Percentiles rank a stretch among this genome's conserved stretches.
These are phyloP conservation scores for Gallinago media DNA, from an alignment of 2,113 vertebrate species.

Conservation along the genomic window DNA sequence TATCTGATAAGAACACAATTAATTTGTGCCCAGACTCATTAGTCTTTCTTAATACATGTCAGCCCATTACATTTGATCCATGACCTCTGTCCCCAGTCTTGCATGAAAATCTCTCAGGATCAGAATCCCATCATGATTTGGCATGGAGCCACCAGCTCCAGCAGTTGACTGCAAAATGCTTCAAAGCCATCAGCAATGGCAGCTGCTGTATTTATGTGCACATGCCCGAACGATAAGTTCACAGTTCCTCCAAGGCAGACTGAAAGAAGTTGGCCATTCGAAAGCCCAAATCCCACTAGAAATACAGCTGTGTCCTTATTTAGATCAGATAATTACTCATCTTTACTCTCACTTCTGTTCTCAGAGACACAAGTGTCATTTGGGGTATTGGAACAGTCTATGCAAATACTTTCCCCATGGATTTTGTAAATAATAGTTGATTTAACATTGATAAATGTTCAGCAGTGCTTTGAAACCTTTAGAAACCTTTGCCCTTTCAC, in stretches of 20 bases:
- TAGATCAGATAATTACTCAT: constrained; percentile 19
- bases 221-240: constrained; percentile 26
- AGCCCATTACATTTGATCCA: constrained; percentile 64
- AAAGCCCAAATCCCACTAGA: constrained; percentile 36
- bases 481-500: neutral
- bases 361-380: neutral
- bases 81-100: constrained; percentile 62
- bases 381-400: neutral
- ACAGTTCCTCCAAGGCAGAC: constrained; percentile 38
- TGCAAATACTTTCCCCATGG: neutral
- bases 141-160: constrained; percentile 24
- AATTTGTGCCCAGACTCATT: constrained; percentile 75
- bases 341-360: constrained; percentile 6
- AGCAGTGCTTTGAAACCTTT: neutral
- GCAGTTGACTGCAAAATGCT: constrained; percentile 48
- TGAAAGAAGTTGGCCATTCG: constrained; percentile 2
- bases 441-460: neutral
- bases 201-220: constrained; percentile 49
- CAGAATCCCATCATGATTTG: constrained; percentile 43
- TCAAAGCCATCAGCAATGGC: constrained; percentile 49
- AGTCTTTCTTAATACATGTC: constrained; percentile 73
- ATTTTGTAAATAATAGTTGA: neutral
- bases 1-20: constrained; percentile 68
- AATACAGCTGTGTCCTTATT: constrained; percentile 56
- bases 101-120: constrained; percentile 62